Conservation (phyloP, 2,113 vertebrate species). For the Casuarius casuarius region DNA sequence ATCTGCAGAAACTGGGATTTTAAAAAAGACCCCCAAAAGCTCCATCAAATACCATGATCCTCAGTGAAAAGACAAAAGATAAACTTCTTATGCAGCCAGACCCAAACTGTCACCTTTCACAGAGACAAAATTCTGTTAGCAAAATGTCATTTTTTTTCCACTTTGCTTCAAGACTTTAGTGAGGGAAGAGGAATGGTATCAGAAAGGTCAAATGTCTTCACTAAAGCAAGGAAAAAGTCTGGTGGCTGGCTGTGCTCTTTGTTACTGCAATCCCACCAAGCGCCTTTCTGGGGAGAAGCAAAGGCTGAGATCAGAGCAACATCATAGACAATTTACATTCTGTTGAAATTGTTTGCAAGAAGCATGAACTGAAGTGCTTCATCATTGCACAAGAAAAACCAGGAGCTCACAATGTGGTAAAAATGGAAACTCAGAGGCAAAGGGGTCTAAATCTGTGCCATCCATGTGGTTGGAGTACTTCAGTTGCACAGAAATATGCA, state of each 20-base stretch:
- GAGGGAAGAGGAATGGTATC: not conserved
- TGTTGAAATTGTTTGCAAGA: not conserved
- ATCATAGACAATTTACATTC: not conserved
- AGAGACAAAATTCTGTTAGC: not conserved
- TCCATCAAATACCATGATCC: not conserved
- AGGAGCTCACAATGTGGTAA: not conserved
- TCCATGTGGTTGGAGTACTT: not conserved
- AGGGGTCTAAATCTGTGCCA: not conserved
- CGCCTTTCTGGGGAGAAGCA: not conserved
- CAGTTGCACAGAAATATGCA: not conserved
- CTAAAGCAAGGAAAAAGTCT: not conserved
- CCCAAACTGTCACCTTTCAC: not conserved
- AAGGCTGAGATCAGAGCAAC: not conserved
- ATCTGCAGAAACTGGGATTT: not conserved
- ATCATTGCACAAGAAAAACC: not conserved
- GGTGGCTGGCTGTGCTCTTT: not conserved
- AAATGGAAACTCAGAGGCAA: not conserved
- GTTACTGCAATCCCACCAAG: not conserved
- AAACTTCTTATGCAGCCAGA: not conserved
- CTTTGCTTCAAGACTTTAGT: not conserved
- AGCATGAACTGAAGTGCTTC: not conserved
- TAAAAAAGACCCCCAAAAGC: rapidly evolving
- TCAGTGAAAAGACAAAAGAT: not conserved
- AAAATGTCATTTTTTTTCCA: not conserved
- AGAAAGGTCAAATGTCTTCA: not conserved